Evolutionary conservation across 2,888 invertebrate genomes (phyloP).

Genomic region (Metopia argyrocephala): DNA sequence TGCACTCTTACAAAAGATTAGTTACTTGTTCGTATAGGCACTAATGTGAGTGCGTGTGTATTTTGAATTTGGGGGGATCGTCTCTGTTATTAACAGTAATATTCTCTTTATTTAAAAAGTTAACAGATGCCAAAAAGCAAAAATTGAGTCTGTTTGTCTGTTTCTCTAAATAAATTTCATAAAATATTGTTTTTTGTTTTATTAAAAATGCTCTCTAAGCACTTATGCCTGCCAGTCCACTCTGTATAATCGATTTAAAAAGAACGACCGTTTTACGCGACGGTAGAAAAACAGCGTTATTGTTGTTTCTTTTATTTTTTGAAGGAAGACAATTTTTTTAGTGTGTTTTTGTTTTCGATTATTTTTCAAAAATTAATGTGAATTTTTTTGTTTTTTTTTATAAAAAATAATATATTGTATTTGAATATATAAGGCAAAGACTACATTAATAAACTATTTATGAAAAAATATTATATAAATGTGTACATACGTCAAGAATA

Average conservation of each 20-base stretch:
- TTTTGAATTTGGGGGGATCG: conserved; percentile 53
- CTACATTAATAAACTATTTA: neutral
- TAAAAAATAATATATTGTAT: conserved; percentile 18
- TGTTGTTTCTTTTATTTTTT: conserved; percentile 13
- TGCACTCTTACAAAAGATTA: neutral
- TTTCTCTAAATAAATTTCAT: conserved; percentile 34
- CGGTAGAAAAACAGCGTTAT: conserved; percentile 64
- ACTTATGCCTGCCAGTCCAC: conserved; percentile 64
- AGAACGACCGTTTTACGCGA: conserved; percentile 69
- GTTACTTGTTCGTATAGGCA: neutral
- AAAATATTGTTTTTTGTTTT: conserved; percentile 15
- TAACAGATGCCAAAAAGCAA: conserved; percentile 19
- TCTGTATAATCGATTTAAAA: conserved; percentile 67
- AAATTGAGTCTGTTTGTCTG: neutral
- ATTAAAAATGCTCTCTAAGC: neutral
- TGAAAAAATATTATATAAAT: conserved; percentile 4
- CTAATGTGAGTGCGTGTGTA: neutral
- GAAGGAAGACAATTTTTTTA: conserved; percentile 38
- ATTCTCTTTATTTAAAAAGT: conserved; percentile 30
- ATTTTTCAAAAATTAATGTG: conserved; percentile 55
- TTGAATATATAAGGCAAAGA: conserved; percentile 19
- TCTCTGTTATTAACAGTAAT: conserved; percentile 43
- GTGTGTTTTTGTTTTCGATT: conserved; percentile 6
- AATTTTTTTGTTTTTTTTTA: conserved; percentile 34
- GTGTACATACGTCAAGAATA: conserved; percentile 20